Evolutionary conservation across 2,888 invertebrate species (phyloP).

Genomic region (Xestoiulus laeticollis): DNA sequence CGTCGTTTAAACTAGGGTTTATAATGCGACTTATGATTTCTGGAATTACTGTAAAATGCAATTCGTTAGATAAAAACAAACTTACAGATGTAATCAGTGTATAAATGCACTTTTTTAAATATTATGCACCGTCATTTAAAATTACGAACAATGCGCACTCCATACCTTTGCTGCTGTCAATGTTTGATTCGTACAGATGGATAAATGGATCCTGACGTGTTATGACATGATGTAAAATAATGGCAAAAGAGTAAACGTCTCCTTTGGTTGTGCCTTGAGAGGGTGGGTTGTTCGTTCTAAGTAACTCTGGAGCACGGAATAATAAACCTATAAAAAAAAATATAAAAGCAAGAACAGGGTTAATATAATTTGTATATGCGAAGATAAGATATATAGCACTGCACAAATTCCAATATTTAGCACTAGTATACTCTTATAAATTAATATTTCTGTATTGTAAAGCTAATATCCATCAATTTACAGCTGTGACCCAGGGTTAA

Average conservation of each 20-base stretch:
- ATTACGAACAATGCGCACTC: not conserved
- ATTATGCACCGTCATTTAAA: not conserved
- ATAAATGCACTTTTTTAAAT: not conserved
- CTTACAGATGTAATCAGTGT: too few species aligned
- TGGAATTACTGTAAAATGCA: conserved; percentile 56
- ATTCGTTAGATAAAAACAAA: not conserved
- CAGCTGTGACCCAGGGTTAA: too few species aligned
- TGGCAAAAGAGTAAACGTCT: conserved; percentile 82
- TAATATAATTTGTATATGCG: not conserved
- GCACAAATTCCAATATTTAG: too few species aligned
- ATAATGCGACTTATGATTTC: conserved; percentile 63
- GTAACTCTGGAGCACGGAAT: conserved; percentile 80
- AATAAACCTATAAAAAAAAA: conserved; percentile 66
- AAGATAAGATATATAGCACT: too few species aligned
- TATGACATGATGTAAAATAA: conserved; percentile 65
- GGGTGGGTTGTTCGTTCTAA: conserved; percentile 70
- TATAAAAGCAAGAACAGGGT: not conserved
- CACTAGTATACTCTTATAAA: too few species aligned
- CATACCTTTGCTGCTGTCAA: not conserved
- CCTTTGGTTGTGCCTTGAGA: conserved; percentile 80
- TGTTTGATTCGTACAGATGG: conserved; percentile 7
- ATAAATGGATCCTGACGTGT: conserved; percentile 62
- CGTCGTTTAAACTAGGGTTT: conserved; percentile 59
- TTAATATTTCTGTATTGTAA: too few species aligned
- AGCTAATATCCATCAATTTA: too few species aligned